Base-by-base conservation (phyloP, 2,888 invertebrate species). In the Sclerodermus sp. region DNA sequence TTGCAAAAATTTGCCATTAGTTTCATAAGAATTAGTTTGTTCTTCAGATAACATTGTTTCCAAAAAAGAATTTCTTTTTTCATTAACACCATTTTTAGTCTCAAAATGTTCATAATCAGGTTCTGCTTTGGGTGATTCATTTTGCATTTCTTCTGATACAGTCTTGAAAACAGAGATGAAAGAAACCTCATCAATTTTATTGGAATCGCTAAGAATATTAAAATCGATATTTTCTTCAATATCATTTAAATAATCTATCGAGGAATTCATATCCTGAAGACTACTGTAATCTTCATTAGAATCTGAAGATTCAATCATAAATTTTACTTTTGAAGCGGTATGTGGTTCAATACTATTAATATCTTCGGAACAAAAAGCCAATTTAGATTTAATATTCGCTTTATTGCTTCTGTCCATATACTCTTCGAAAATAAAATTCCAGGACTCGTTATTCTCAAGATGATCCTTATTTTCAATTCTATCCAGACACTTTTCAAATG, bases 401-500 rank as follows among this genome's bases (percentile, higher is more conserved):
- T 45, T 55, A 47, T 60, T 64, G 30, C 65, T 70, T 6, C 73
- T 57, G 29, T 75, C 71, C 13, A 70, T 64, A 45, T 72, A 75
- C 34, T 73, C 68, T n/a, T 77, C 72, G 49, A 76, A 76, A 29
- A 76, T 62, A 42, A 66, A 66, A 8, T 53, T 12, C 4, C 10
- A 8, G 3, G 34, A 34, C 10, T 12, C 6, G 2, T 44, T 55
- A n/a, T 57, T 53, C 15, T 53, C 57, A 13, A 58, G 60, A 4
- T 60, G n/a, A n/a, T n/a, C n/a, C n/a, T n/a, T 23, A 23, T 23
- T 23, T 3, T 17, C 23, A 1, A 38, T 4, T 14, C 55, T 53
- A 4, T 54, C 66, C 8, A 68, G 54, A 30, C 66, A 73, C 44
- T 64, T 73, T 43, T 73, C 74, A 39, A 77, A 77, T 0, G 76